phyloP scores from a whole-genome alignment of 2,888 invertebrate genomes.

The Agrochola lychnidis region DNA sequence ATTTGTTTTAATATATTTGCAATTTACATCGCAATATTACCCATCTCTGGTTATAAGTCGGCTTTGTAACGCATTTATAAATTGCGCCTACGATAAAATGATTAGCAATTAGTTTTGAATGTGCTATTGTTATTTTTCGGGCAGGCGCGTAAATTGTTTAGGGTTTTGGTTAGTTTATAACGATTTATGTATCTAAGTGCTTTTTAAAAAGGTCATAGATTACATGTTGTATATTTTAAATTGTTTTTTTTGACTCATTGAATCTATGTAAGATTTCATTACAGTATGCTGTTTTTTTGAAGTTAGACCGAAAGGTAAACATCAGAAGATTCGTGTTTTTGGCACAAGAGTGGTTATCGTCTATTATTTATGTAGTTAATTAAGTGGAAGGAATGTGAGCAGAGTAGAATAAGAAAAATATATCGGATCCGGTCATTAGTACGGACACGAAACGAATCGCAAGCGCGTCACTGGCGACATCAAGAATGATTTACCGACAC shows the following conservation, averaged over 20 bases:
- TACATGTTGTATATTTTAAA: neutral
- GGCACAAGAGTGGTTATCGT: neutral
- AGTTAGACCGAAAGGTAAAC: neutral
- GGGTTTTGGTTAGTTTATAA: slow-evolving; percentile 10
- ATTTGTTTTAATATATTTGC: slow-evolving; percentile 75
- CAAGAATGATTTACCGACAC: too few species aligned
- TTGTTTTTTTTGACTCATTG: neutral
- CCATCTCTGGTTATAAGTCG: slow-evolving; percentile 52
- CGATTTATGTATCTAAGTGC: slow-evolving; percentile 1
- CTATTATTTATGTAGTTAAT: neutral
- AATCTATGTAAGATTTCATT: neutral
- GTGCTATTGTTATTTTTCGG: slow-evolving; percentile 36
- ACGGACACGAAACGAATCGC: too few species aligned
- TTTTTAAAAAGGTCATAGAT: neutral
- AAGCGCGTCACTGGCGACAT: too few species aligned
- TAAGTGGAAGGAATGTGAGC: too few species aligned
- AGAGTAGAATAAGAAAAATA: too few species aligned
- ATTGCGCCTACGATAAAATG: slow-evolving; percentile 62
- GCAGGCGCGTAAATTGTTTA: slow-evolving; percentile 28
- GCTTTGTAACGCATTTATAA: slow-evolving; percentile 59
- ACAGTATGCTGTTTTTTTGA: neutral
- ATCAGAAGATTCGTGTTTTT: neutral
- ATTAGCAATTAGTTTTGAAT: slow-evolving; percentile 67
- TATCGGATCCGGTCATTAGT: too few species aligned
- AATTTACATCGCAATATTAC: slow-evolving; percentile 66